Evolutionary conservation across 2,113 vertebrate genomes (phyloP), one percentile per base, ranked within the genome.

Genomic region (Podarcis muralis): DNA sequence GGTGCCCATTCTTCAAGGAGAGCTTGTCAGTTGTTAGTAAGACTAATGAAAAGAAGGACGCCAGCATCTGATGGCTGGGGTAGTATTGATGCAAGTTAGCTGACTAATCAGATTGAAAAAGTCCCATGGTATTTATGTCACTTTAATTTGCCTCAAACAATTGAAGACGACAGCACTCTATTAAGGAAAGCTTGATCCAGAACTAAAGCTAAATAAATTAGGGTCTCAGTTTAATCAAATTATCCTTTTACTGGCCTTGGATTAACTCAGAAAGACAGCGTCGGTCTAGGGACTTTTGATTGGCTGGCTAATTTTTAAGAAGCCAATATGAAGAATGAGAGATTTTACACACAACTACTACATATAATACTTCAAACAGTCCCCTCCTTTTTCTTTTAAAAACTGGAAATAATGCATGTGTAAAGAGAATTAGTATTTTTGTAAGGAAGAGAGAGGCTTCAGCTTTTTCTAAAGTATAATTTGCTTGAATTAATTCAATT

Each of bases 181-280:
- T 97, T 97, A 97, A 97, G 93, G 91, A 96, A 96, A 96, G 95
- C 95, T 94, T 98, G 97, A 98, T 97, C 97, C 97, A 98, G 97
- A 98, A 98, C 97, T 97, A 98, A 98, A 98, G 98, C 96, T 97
- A 97, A 97, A 98, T 97, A 98, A 98, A 98, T 98, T 97, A 98
- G 97, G 96, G 97, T 97, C 95, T 98, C 96, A 92, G 93, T 97
- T 97, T 98, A 98, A 98, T 98, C 97, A 97, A 97, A 97, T 97
- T 96, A 97, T 97, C 97, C 97, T 93, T 97, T 96, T 97, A 81
- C 95, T 93, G 93, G 96, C 95, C 93, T 93, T 96, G 97, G 97
- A 98, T 97, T 97, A 96, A 96, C 94, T 0, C 43, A 93, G 94
- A 93, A 96, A 96, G 95, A 96, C 88, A 93, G 97, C 96, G 95